Percentiles rank a stretch among this genome's conserved stretches.
Conservation (phyloP, 2,797 vertebrate genomes). For the Vultur gryphus region DNA sequence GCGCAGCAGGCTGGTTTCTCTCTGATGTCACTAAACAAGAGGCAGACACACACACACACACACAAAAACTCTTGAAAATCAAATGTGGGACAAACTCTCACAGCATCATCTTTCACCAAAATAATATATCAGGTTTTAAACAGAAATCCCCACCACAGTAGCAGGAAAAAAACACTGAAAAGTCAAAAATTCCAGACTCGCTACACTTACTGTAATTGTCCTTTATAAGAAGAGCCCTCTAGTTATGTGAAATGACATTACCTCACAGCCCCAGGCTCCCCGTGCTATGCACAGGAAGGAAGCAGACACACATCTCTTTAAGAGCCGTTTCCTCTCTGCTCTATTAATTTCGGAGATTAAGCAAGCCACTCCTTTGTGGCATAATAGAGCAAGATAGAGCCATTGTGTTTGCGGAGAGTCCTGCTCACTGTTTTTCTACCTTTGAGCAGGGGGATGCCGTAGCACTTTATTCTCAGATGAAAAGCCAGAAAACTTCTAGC, state of each 20-base stretch:
- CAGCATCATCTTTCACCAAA: neutral
- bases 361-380: constrained; percentile 69
- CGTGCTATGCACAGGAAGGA: constrained; percentile 74
- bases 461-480: constrained; percentile 11
- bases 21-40: neutral
- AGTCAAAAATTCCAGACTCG: constrained; percentile 51
- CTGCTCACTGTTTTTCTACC: constrained; percentile 29
- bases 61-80: neutral
- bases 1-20: neutral
- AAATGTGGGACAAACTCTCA: neutral
- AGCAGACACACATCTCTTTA: constrained; percentile 70
- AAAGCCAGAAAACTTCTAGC: constrained; percentile 5
- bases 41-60: neutral
- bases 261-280: constrained; percentile 62
- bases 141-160: constrained; percentile 3
- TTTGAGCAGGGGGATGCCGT: neutral
- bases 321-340: constrained; percentile 75
- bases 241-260: constrained; percentile 75
- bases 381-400: constrained; percentile 66
- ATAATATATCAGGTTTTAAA: neutral
- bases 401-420: constrained; percentile 56
- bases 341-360: constrained; percentile 77
- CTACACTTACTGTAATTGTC: constrained; percentile 58
- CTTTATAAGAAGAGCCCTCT: constrained; percentile 65
- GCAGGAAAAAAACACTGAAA: neutral